Evolutionary conservation across 1,140 invertebrate species (phyloP), one percentile per base, ranked within the genome.

Genomic region (Trinorchestia longiramus): DNA sequence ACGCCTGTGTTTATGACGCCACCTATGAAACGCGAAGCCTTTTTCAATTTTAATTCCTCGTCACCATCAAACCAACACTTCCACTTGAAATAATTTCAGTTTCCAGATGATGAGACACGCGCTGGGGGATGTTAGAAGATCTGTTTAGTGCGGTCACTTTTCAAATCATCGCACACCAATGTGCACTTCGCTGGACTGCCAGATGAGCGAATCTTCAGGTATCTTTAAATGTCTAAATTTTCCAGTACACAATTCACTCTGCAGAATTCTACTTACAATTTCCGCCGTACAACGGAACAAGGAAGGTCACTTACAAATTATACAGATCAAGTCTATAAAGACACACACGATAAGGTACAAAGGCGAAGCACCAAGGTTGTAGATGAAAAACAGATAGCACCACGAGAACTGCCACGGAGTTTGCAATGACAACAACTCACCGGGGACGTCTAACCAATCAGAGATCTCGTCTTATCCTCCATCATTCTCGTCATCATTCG

Each of bases 301-400:
- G 88, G 40, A 90, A 90, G 88, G 28, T 90, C 43, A 17, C n/a
- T 90, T 41, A 90, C 11, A 42, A 90, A 42, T 90, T 42, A 41
- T 42, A 90, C 41, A 90, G 88, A 90, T 90, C 88, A 90, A 90
- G 43, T 90, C 88, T 90, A 90, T 41, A 4, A 90, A 90, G 88
- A 90, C 88, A 90, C 88, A 90, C 23, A 42, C n/a, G 88, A 90
- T 90, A 90, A 90, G 88, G 88, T 90, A 90, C 88, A 94, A 43
- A 94, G 92, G 44, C 92, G 92, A 40, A 94, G 92, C 92, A 94
- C 92, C 92, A 94, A 43, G 43, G 43, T 94, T 94, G 43, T 94
- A 43, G 92, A 94, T 40, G 92, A 47, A 44, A 94, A 47, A 45
- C 44, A 47, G 43, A 94, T 94, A 94, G 92, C 92, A 94, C 92